phyloP scores from a whole-genome alignment of 2,113 vertebrate genomes.

The Lophotis ruficrista region DNA sequence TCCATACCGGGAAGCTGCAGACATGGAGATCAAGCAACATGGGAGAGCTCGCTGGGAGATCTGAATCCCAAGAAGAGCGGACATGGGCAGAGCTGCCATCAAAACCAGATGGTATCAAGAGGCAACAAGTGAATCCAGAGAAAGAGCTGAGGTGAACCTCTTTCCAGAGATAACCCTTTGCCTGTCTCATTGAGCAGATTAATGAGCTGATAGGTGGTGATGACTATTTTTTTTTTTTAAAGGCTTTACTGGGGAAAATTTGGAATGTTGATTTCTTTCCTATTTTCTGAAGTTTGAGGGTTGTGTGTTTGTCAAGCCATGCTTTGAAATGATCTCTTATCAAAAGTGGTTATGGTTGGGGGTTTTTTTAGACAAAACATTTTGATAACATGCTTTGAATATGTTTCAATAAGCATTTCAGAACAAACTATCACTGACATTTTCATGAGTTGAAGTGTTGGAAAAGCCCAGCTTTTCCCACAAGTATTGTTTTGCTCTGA shows the following conservation, averaged over 20 bases:
- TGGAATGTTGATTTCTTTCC: background rate
- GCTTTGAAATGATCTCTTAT: background rate
- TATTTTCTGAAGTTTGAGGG: conserved; percentile 7
- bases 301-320: background rate
- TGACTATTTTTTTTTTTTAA: background rate
- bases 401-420: conserved; percentile 1
- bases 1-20: background rate
- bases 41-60: background rate
- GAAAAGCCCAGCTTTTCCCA: conserved; percentile 20
- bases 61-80: background rate
- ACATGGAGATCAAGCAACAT: background rate
- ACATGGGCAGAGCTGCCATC: background rate
- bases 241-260: background rate
- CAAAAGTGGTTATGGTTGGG: background rate
- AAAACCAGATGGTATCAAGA: background rate
- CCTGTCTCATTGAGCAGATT: background rate
- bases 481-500: background rate
- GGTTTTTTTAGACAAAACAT: conserved; percentile 5
- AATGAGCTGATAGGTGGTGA: background rate
- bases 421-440: background rate
- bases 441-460: conserved; percentile 16
- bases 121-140: background rate
- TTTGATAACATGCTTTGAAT: conserved; percentile 22
- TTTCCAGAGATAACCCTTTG: background rate
- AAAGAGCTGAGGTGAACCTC: background rate